Base-by-base conservation (phyloP, 2,888 invertebrate species). In the Strigamia crassipes region DNA sequence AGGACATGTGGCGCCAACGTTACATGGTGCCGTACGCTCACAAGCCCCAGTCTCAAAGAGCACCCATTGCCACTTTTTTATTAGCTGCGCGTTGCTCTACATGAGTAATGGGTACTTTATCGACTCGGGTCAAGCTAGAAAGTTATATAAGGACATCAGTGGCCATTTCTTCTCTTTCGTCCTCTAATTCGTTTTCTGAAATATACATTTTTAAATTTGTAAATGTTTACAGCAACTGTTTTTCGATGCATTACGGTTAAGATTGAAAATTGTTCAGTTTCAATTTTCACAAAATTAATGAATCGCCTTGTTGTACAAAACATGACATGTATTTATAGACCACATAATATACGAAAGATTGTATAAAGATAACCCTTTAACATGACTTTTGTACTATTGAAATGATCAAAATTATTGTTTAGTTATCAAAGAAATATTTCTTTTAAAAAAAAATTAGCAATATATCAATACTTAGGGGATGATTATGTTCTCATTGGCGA, bases 401-500 rank as follows among this genome's bases (percentile, higher is more conserved):
- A 56, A 56, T 9, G n/a, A 56, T 1, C 1, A 18, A 56, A 56
- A 56, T 56, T 18, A 56, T 56, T 56, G 56, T 56, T 56, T 56
- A 18, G 18, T 9, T 18, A 1, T 56, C 6, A 56, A 56, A n/a
- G 18, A 18, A 56, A 56, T 18, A 18, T n/a, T 5, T 21, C 8
- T 56, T 56, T 56, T 27, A 27, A 27, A 27, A 73, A 73, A 73
- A 27, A 31, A 73, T 73, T 10, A 10, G 31, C 73, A 31, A 73
- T 73, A 73, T 73, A 73, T 73, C 73, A 73, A 31, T 56, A 56
- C 27, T 73, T n/a, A 27, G 73, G 73, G 73, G 73, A 31, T 73
- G 31, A 73, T 27, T 31, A 73, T 73, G 73, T 73, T 73, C 56
- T 66, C 61, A 21, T 21, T 66, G 18, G 61, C 21, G 31, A 73